Conservation (phyloP, 1,140 invertebrate genomes). For the Notospermus geniculatus region DNA sequence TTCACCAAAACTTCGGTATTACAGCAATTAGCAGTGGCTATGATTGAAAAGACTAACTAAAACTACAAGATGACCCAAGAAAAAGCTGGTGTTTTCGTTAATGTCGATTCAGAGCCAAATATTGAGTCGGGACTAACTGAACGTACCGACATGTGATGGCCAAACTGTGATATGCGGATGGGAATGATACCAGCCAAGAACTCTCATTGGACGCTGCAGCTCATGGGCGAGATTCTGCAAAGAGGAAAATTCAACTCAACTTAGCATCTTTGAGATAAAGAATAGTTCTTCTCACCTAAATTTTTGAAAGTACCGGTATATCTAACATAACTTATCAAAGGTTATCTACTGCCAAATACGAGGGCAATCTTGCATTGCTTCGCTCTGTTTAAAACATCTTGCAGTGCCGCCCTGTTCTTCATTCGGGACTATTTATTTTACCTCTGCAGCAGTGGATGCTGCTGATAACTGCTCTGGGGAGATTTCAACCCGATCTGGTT, state of each 20-base stretch:
- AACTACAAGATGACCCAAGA: not conserved
- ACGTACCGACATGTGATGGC: constrained; percentile 73
- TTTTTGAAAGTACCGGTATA: too few species aligned
- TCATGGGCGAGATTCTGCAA: constrained; percentile 32
- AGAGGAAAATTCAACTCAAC: too few species aligned
- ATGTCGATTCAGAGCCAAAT: not conserved
- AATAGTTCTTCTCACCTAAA: not conserved
- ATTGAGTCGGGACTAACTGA: not conserved
- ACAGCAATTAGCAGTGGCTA: too few species aligned
- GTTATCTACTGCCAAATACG: too few species aligned
- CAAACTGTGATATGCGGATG: constrained; percentile 88
- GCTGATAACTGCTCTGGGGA: constrained; percentile 73
- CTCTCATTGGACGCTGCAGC: constrained; percentile 66
- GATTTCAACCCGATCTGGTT: constrained; percentile 83
- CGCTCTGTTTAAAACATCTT: too few species aligned
- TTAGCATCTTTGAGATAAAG: too few species aligned
- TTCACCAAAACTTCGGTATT: too few species aligned
- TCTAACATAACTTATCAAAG: too few species aligned
- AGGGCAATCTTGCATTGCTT: too few species aligned
- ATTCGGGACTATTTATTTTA: too few species aligned
- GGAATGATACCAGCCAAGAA: constrained; percentile 89
- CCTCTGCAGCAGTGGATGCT: constrained; percentile 56
- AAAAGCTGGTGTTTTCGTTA: not conserved
- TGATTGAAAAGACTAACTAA: not conserved
- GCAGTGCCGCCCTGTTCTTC: too few species aligned